phyloP scores from a whole-genome alignment of 2,888 invertebrate species.

The Tenthredo notha region DNA sequence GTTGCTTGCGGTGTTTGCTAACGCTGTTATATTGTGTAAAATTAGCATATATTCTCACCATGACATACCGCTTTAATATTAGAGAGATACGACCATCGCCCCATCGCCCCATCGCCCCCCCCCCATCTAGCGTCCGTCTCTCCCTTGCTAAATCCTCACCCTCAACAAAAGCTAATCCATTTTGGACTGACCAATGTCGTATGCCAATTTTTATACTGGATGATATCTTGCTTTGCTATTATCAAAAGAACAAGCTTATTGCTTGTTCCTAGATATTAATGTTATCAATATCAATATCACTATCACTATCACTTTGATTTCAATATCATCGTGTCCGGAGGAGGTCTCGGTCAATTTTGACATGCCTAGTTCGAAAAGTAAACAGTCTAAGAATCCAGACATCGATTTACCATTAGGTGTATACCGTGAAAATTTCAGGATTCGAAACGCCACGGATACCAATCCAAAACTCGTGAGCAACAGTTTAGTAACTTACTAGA shows the following conservation, averaged over 20 bases:
- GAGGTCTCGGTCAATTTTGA: neutral
- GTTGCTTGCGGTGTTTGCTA: neutral
- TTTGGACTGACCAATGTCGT: neutral
- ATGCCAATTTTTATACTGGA: neutral
- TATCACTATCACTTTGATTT: too few species aligned
- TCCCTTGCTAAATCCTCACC: neutral
- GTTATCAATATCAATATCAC: too few species aligned
- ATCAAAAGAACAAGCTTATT: too few species aligned
- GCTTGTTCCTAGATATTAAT: too few species aligned
- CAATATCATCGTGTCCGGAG: too few species aligned
- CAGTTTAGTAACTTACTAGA: too few species aligned
- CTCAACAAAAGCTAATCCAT: neutral
- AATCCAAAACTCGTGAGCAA: too few species aligned
- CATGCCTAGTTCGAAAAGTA: neutral
- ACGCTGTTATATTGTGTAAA: neutral
- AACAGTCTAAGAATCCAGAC: neutral
- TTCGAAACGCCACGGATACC: too few species aligned
- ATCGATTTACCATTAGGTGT: neutral
- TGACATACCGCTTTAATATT: constrained; percentile 27
- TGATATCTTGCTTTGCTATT: neutral
- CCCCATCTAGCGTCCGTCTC: neutral
- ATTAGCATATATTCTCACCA: constrained; percentile 28
- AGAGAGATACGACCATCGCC: neutral
- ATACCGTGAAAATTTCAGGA: too few species aligned
- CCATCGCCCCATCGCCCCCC: too few species aligned